Evolutionary conservation across 2,113 vertebrate genomes (phyloP).

Genomic region (Apeltes quadracus): DNA sequence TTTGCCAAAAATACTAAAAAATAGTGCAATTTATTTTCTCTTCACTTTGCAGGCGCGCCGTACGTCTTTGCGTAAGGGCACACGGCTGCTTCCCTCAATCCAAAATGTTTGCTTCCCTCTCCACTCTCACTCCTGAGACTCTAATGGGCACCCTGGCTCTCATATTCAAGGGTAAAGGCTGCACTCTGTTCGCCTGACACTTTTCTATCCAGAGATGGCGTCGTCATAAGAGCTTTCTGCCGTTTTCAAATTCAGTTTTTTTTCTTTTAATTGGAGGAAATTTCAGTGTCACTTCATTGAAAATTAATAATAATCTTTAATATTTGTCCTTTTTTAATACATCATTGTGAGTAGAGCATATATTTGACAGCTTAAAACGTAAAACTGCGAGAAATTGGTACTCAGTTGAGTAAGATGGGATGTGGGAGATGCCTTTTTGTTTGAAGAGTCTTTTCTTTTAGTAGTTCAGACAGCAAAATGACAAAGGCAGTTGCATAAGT

Average conservation of each 20-base stretch:
- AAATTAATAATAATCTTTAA: background rate
- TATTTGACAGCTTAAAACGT: background rate
- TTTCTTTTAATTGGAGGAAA: background rate
- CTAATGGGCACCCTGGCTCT: conserved; percentile 82
- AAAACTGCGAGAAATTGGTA: background rate
- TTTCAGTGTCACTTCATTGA: conserved; percentile 1
- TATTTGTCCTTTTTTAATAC: background rate
- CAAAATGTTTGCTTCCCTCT: conserved; percentile 79
- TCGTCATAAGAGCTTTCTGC: background rate
- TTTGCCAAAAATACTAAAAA: conserved; percentile 7
- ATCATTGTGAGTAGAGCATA: background rate
- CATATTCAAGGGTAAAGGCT: conserved; percentile 87
- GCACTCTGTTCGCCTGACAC: background rate
- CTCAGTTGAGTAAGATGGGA: background rate
- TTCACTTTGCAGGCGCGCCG: conserved; percentile 82
- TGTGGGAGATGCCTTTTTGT: background rate
- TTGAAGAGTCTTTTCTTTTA: background rate
- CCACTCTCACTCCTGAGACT: conserved; percentile 60
- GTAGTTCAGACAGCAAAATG: background rate
- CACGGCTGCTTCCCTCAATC: conserved; percentile 76
- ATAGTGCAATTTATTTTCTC: background rate
- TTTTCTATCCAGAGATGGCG: background rate
- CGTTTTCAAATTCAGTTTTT: background rate
- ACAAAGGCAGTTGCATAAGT: background rate
- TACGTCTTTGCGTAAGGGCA: conserved; percentile 81